Evolutionary conservation across 2,113 vertebrate species (phyloP).

Genomic region (Andinoacara biseriatus): DNA sequence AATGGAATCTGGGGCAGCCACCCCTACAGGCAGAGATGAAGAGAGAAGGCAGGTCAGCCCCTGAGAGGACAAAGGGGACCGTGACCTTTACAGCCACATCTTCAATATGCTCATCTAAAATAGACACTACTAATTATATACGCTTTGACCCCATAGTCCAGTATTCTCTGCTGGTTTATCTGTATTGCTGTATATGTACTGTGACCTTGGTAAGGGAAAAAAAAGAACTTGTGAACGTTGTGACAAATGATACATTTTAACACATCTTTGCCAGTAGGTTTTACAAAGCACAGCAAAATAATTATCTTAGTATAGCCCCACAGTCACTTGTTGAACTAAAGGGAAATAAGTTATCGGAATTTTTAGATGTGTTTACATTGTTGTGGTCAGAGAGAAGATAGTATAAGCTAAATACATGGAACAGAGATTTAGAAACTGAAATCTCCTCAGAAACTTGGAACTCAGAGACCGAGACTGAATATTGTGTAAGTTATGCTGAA

Average conservation of each 20-base stretch:
- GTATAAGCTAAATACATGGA: neutral
- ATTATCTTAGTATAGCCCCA: neutral
- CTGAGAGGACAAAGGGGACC: neutral
- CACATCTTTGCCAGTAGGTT: neutral
- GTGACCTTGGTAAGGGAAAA: neutral
- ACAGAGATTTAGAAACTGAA: neutral
- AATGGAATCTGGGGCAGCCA: constrained; percentile 1
- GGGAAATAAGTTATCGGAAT: neutral
- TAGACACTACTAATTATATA: neutral
- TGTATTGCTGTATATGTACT: neutral
- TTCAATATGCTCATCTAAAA: neutral
- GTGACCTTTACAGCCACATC: neutral
- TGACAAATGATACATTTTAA: neutral
- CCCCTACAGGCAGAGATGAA: neutral
- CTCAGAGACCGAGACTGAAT: neutral
- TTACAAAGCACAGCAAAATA: neutral
- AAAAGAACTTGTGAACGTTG: neutral
- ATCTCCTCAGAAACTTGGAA: neutral
- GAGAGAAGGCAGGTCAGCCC: neutral
- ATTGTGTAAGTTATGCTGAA: neutral
- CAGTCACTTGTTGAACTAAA: neutral
- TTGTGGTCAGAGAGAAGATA: neutral
- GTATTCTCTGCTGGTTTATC: neutral
- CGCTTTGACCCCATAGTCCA: neutral
- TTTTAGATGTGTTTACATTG: neutral